Evolutionary conservation across 1,140 invertebrate species (phyloP), one percentile per base, ranked within the genome.

Genomic region (Megathymus violae): DNA sequence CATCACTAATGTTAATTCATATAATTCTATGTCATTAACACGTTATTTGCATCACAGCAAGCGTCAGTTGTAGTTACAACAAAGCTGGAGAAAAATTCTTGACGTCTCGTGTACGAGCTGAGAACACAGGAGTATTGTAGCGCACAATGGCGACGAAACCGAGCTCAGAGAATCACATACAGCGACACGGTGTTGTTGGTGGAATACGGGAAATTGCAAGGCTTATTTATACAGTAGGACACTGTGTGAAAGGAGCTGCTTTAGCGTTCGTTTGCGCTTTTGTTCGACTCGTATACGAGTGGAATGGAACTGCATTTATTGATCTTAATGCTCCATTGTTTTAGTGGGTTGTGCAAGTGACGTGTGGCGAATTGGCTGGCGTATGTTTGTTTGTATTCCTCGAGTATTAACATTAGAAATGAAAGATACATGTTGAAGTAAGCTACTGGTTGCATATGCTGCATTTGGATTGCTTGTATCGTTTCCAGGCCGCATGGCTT

Each of bases 61-160:
- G 31, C 44, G 27, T 38, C 31, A 47, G 25, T 44, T 71, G 56
- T 69, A 36, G 25, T 56, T 15, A 16, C 17, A 51, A 65, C 60
- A 73, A 71, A 64, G 63, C 59, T 43, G 54, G 60, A 67, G 67
- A 73, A 73, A 73, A 73, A 69, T 69, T 62, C 64, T 62, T 62
- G 52, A 59, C 64, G 43, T 48, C 64, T 62, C 61, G 58, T 67
- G 58, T 61, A 38, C 58, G 38, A 61, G 44, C 43, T 64, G 44
- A 19, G 50, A 19, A 51, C 62, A 61, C 58, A 62, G 64, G 44
- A 56, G 36, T 59, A 64, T 64, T 63, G 62, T 71, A 38, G 4
- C 11, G 14, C 38, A 68, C 62, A 68, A 68, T 56, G 34, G 16
- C 13, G 22, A 58, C 52, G 58, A 63, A 60, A 66, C 56, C 48